These are phyloP conservation scores for Gymnocephalus cernua DNA, from an alignment of 2,113 vertebrate species.

Conservation along the genomic window DNA sequence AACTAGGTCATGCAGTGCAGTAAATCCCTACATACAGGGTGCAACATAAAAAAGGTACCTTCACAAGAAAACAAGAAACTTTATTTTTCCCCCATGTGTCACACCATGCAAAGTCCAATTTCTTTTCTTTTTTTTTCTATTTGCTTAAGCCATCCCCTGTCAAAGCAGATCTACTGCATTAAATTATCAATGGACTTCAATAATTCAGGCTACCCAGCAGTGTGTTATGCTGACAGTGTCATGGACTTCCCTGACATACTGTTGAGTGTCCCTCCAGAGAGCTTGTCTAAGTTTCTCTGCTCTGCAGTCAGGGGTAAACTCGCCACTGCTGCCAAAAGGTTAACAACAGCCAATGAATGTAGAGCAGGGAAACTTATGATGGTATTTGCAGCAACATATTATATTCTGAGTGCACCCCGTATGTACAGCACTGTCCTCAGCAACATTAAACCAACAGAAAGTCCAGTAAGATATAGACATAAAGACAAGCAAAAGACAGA, in stretches of 20 bases:
- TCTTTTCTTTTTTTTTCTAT: constrained; percentile 10
- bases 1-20: constrained; percentile 55
- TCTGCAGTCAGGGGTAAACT: constrained; percentile 45
- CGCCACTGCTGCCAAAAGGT: constrained; percentile 44
- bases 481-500: background rate
- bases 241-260: constrained; percentile 53
- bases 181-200: constrained; percentile 72
- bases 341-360: constrained; percentile 47
- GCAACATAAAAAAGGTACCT: constrained; percentile 3
- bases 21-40: constrained; percentile 14
- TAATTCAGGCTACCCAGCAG: constrained; percentile 64
- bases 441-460: background rate
- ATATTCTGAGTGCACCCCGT: constrained; percentile 13
- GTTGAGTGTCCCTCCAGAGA: constrained; percentile 56
- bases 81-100: background rate
- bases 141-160: constrained; percentile 38
- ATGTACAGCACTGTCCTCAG: background rate
- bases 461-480: background rate
- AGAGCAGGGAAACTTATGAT: constrained; percentile 31
- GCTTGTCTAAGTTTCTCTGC: constrained; percentile 46
- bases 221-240: constrained; percentile 58
- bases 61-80: constrained; percentile 5
- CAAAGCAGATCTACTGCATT: constrained; percentile 54
- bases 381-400: background rate
- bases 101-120: constrained; percentile 12